A percentile compares a stretch with the other conserved stretches of the same genome.
These are phyloP conservation scores for Hemiprocne comata DNA, from an alignment of 2,113 vertebrate genomes.

Conservation along the genomic window DNA sequence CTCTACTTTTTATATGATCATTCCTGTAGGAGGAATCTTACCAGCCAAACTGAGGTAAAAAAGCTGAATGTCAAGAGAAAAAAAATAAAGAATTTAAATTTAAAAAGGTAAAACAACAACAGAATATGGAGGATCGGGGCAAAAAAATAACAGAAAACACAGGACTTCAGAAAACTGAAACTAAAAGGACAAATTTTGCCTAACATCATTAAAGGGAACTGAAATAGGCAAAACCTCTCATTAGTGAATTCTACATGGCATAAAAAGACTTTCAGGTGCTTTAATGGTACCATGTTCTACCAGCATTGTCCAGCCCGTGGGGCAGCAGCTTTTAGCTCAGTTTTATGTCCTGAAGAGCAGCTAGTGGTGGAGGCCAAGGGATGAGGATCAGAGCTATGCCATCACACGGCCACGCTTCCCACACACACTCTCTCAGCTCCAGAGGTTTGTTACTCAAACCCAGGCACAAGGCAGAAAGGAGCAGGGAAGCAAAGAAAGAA, in stretches of 20 bases:
- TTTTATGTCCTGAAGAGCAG: neutral
- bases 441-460: neutral
- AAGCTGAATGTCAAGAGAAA: neutral
- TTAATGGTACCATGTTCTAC: neutral
- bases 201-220: neutral
- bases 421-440: neutral
- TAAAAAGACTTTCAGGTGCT: neutral
- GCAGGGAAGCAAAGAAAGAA: too few species aligned
- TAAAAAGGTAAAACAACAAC: neutral
- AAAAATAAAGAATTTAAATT: neutral
- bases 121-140: accelerated
- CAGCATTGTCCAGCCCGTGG: neutral
- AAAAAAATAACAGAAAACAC: accelerated
- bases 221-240: neutral
- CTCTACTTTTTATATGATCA: conserved; percentile 10
- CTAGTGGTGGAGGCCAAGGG: neutral
- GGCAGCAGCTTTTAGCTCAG: neutral
- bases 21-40: conserved; percentile 5
- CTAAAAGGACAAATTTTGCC: neutral
- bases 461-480: too few species aligned
- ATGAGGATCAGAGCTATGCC: neutral
- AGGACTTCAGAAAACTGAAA: neutral
- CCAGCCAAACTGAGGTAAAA: neutral
- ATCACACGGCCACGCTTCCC: accelerated
- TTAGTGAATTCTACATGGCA: neutral